Conservation (phyloP, 2,113 vertebrate species). For the Rafetus swinhoei region DNA sequence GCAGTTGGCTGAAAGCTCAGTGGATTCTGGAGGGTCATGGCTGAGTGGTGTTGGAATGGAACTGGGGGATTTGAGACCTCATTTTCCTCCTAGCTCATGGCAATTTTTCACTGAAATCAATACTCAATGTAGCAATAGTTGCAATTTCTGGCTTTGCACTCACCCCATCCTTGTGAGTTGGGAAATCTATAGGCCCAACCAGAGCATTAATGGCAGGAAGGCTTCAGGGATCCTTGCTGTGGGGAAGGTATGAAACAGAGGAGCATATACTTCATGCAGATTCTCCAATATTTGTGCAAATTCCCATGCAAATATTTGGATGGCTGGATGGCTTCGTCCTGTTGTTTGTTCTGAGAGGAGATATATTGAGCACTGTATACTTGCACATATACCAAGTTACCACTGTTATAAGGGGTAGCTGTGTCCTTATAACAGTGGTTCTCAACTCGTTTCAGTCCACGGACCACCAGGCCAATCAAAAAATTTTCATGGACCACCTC, state of each 20-base stretch:
- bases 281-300: background rate
- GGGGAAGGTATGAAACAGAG: background rate
- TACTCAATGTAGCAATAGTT: background rate
- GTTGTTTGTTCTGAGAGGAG: background rate
- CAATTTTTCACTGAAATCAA: background rate
- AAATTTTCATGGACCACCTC: no score
- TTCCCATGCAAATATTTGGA: background rate
- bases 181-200: background rate
- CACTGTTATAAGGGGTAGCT: background rate
- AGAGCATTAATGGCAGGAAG: background rate
- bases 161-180: background rate
- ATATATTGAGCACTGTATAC: no score
- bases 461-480: no score
- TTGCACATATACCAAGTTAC: background rate
- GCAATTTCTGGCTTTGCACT: background rate
- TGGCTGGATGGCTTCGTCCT: background rate
- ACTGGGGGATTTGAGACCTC: background rate
- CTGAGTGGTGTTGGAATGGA: background rate
- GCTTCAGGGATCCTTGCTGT: rapidly evolving
- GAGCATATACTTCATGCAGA: background rate
- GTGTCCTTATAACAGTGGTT: no score
- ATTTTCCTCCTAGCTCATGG: background rate
- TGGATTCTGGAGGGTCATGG: background rate
- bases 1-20: background rate
- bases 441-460: no score